Evolutionary conservation across 2,113 vertebrate genomes (phyloP), one percentile per base, ranked within the genome.

Genomic region (Chrysemys picta): DNA sequence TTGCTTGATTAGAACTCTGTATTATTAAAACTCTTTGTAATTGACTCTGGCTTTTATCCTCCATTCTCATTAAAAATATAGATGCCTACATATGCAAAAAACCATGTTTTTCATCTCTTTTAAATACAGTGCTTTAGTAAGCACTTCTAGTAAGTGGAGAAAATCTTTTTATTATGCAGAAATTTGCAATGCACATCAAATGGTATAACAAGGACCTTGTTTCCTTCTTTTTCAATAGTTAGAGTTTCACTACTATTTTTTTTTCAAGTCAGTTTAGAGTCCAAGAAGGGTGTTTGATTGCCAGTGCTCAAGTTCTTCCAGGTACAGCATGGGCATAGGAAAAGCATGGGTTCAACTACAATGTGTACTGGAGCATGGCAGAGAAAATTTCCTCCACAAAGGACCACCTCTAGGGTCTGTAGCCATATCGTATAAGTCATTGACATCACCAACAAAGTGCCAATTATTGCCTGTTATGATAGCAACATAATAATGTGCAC

Each of bases 231-330:
- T 83, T 93, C 89, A 49, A 9, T 3, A 79, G 69, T 17, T 78
- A 12, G 1, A 1, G 62, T 85, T 93, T 90, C 25, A 47, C 19
- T 79, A 38, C 3, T 11, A 22, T 78, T 50, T 86, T 8, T 38
- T 83, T 83, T 80, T 49, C 47, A 80, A 80, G n/a, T 42, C 11
- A 24, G 8, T 42, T 14, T 24, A 27, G 22, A 65, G 10, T 6
- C 80, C 6, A 21, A 78, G 42, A 93, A 62, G 1, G 0, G 0
- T 47, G 24, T 3, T 0, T 72, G 54, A 3, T 84, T 82, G 9
- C 57, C 2, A 49, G 17, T 78, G 11, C 21, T 95, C 10, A 2
- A 54, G 2, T 59, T 8, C 14, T 72, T 3, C 0, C 1, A 52
- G 4, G 2, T 54, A 62, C 80, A 19, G 2, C 11, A 38, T 72